Evolutionary conservation across 1,140 invertebrate genomes (phyloP).

Genomic region (Solenopsis fugax): DNA sequence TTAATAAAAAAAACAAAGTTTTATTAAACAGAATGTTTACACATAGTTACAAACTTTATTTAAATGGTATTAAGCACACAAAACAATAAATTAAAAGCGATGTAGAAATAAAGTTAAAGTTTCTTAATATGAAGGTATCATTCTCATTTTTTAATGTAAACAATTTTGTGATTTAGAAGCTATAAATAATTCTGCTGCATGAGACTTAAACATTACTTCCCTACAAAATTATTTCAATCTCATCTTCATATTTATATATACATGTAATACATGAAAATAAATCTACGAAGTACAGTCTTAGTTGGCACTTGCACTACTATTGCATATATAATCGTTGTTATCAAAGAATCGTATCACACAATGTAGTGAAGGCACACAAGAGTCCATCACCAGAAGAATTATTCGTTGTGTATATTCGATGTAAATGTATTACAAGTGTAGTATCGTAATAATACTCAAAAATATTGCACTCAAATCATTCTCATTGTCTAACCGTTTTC

Average conservation of each 20-base stretch:
- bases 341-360: slow-evolving; percentile 60
- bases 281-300: slow-evolving; percentile 62
- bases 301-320: slow-evolving; percentile 42
- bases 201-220: neutral
- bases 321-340: slow-evolving; percentile 31
- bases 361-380: slow-evolving; percentile 43
- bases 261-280: slow-evolving; percentile 22
- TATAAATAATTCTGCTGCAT: neutral
- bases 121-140: slow-evolving; percentile 10
- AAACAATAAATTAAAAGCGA: slow-evolving; percentile 62
- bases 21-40: slow-evolving; percentile 46
- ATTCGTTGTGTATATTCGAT: slow-evolving; percentile 52
- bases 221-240: slow-evolving; percentile 23
- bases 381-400: slow-evolving; percentile 71
- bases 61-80: slow-evolving; percentile 51
- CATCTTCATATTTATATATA: slow-evolving; percentile 27
- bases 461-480: slow-evolving; percentile 68
- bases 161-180: slow-evolving; percentile 14
- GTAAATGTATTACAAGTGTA: slow-evolving; percentile 18
- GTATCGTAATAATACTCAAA: slow-evolving; percentile 54
- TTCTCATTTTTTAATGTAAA: neutral
- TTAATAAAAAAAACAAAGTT: neutral
- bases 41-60: slow-evolving; percentile 52
- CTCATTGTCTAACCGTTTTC: neutral
- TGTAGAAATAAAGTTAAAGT: slow-evolving; percentile 48